Percentiles rank a stretch among this genome's conserved stretches.
phyloP scores from a whole-genome alignment of 2,113 vertebrate species.

The Tragelaphus scriptus region DNA sequence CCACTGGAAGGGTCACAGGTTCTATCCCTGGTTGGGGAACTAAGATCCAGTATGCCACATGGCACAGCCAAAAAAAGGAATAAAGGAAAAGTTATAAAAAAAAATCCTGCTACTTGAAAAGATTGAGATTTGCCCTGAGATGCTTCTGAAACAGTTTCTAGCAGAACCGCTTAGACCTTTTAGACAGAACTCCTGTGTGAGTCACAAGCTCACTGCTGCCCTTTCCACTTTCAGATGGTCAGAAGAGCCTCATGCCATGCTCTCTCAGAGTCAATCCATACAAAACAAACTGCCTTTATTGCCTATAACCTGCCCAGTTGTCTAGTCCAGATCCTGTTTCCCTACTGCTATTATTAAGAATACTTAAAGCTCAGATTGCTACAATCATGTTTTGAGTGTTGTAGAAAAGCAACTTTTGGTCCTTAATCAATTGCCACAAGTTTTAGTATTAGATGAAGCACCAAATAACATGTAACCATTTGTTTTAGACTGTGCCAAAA shows the following conservation, averaged over 20 bases:
- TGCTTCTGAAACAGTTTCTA: neutral
- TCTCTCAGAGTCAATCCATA: neutral
- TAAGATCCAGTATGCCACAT: neutral
- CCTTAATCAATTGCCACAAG: neutral
- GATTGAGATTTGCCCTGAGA: neutral
- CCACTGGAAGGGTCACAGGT: neutral
- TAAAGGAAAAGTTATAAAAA: neutral
- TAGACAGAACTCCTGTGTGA: neutral
- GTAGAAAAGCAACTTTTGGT: conserved; percentile 22
- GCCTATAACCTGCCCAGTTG: neutral
- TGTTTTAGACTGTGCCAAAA: conserved; percentile 17
- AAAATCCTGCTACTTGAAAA: neutral
- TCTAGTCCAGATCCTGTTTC: conserved; percentile 5
- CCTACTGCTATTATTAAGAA: neutral
- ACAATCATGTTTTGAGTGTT: neutral
- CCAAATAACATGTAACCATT: neutral
- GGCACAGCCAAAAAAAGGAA: neutral
- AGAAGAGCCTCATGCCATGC: neutral
- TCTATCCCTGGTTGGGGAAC: neutral
- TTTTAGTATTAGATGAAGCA: conserved; percentile 8
- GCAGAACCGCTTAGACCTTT: neutral
- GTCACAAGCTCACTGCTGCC: neutral
- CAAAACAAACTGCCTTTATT: neutral
- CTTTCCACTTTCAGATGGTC: neutral
- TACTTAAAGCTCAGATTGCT: neutral